Conservation (phyloP, 92 coral and sea anemone species). For the Plumapathes pennacea region DNA sequence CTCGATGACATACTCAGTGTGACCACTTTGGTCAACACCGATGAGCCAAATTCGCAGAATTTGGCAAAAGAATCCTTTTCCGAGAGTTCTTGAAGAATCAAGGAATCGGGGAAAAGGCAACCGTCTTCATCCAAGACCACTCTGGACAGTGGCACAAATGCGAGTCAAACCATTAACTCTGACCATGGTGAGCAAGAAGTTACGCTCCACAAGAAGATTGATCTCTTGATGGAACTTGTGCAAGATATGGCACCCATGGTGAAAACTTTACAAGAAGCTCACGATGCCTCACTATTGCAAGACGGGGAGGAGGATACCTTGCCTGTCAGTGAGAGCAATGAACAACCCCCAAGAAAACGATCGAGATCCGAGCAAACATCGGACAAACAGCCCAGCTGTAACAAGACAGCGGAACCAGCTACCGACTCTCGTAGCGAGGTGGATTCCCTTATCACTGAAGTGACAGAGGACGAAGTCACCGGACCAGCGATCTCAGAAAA, state of each 20-base stretch:
- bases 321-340: conserved; percentile 11
- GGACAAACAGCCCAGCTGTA: background rate
- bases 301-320: conserved; percentile 8
- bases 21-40: conserved; percentile 6
- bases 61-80: conserved; percentile 4
- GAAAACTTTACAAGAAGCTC: conserved; percentile 25
- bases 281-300: conserved; percentile 12
- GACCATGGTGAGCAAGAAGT: background rate
- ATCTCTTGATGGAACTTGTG: conserved; percentile 11
- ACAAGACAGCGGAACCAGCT: conserved; percentile 3
- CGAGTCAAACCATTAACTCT: conserved; percentile 9
- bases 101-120: background rate
- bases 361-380: background rate
- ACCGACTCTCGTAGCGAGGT: conserved; percentile 5
- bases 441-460: conserved; percentile 35
- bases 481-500: conserved; percentile 46
- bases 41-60: conserved; percentile 11
- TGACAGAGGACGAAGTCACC: conserved; percentile 42
- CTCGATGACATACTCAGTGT: conserved; percentile 5
- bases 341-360: conserved; percentile 2
- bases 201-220: conserved; percentile 11
- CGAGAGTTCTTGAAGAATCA: conserved; percentile 1
- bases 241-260: conserved; percentile 26
- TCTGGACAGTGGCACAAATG: background rate
- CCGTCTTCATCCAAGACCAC: background rate